Percentiles rank a stretch among this genome's conserved stretches.
Evolutionary conservation across 1,140 invertebrate genomes (phyloP).

Genomic region (Phymastichus coffea): DNA sequence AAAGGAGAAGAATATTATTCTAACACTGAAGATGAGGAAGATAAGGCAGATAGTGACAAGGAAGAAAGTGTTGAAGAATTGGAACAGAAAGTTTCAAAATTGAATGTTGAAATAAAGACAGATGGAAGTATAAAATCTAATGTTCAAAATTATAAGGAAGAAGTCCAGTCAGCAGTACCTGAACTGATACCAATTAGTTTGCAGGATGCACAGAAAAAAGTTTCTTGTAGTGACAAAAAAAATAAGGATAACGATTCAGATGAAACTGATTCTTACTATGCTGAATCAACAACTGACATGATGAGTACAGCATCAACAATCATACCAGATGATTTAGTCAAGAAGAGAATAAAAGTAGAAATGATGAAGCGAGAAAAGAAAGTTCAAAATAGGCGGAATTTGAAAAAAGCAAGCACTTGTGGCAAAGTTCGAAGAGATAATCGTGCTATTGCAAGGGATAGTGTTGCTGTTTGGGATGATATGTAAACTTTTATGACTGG

Average conservation of each 20-base stretch:
- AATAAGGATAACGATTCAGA: not conserved
- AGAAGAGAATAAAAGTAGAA: conserved; percentile 7
- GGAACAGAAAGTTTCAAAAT: conserved; percentile 27
- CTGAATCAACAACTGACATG: no score
- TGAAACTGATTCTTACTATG: not conserved
- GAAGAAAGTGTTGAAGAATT: conserved; percentile 47
- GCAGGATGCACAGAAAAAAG: no score
- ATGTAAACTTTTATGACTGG: not conserved
- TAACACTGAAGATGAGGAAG: conserved; percentile 41
- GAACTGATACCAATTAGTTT: no score
- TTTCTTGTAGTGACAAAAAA: not conserved
- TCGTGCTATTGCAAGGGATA: conserved; percentile 3
- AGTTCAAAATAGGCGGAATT: not conserved
- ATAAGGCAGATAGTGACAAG: conserved; percentile 43
- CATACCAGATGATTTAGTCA: not conserved
- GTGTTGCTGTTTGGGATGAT: conserved; percentile 12
- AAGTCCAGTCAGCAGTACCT: not conserved
- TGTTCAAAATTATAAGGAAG: not conserved
- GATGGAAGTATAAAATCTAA: not conserved
- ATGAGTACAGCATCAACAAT: not conserved
- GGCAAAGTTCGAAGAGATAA: conserved; percentile 17
- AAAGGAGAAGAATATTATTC: conserved; percentile 34
- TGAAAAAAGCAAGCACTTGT: conserved; percentile 11
- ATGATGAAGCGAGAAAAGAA: conserved; percentile 11
- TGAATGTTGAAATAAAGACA: not conserved